Evolutionary conservation across 1,140 invertebrate species (phyloP), one percentile per base, ranked within the genome.

Genomic region (Odontomachus brunneus): DNA sequence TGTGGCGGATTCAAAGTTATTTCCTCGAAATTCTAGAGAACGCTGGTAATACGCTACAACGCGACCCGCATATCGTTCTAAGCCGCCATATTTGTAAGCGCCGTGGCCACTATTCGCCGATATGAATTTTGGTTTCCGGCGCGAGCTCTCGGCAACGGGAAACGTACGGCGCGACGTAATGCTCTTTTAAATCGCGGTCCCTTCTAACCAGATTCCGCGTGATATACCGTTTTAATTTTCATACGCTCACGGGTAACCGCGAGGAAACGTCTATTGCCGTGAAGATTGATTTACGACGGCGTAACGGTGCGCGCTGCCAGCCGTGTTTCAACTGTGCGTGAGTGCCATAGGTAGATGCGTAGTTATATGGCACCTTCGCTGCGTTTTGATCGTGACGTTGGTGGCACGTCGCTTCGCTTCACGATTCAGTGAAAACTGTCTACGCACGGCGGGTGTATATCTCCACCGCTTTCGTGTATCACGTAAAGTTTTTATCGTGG

Each of bases 221-320:
- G 93, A 93, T 93, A 92, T 92, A 93, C 91, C 89, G 92, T 92
- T 93, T 93, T 92, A 93, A 93, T 93, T 93, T 93, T 93, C 92
- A 92, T 92, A 92, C 89, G 89, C 87, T 88, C 87, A 91, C 91
- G 89, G 38, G 86, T 85, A 85, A 84, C 84, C 84, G 78, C 73
- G 62, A 81, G 86, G 85, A 88, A 91, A 92, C 88, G 89, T 92
- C 91, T 92, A 92, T 92, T 92, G 88, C 89, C 85, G 59, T 29
- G 67, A 44, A 88, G 91, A 92, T 91, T 93, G 92, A 93, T 93
- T 92, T 93, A 93, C 89, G 85, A 83, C 84, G 73, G 67, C 85
- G 38, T 44, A 44, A 44, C 3, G 63, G 49, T 11, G 63, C 65
- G 33, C 65, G 38, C 2, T 33, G 29, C 29, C 2, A 2, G 38